Evolutionary conservation across 2,113 vertebrate species (phyloP), one percentile per base, ranked within the genome.

Genomic region (Halichoeres trimaculatus): DNA sequence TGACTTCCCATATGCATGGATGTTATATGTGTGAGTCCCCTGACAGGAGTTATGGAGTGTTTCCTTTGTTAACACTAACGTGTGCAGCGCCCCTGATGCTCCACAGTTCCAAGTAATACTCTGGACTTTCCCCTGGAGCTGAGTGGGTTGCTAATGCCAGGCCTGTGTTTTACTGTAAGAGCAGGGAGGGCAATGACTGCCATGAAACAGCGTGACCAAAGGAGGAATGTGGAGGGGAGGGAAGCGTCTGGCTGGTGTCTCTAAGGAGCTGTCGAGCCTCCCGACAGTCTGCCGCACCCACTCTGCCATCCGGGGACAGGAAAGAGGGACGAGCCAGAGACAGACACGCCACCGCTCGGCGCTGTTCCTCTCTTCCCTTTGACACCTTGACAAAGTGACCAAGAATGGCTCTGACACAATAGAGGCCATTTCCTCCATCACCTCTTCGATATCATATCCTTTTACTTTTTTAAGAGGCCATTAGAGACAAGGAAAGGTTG

Each of bases 241-340:
- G 43, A 62, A 34, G 43, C 11, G 62, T 79, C 69, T 78, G 78
- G n/a, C 80, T 76, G 74, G 30, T 58, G 69, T 78, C 82, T 84
- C 76, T 14, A 1, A 54, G 74, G 81, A 80, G 63, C 66, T 47
- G 45, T 36, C 8, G 52, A 14, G 57, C 52, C 83, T 86, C 71
- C 77, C 36, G 73, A 71, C 58, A 54, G 36, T 53, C 26, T 0
- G 23, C 30, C 19, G 0, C 35, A 0, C 78, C 81, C 23, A 4
- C 47, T 53, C 30, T 70, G 48, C 65, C 62, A 55, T 75, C 71
- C 80, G 70, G 72, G 38, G 38, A 87, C 80, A 81, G 88, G 84
- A 86, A 85, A 80, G 72, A 38, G 36, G 64, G 70, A 56, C 73
- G 63, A 68, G 72, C 43, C 30, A 13, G 23, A 61, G 54, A 58